Evolutionary conservation across 2,888 invertebrate genomes (phyloP).

Genomic region (Ichneumoninae sp.): DNA sequence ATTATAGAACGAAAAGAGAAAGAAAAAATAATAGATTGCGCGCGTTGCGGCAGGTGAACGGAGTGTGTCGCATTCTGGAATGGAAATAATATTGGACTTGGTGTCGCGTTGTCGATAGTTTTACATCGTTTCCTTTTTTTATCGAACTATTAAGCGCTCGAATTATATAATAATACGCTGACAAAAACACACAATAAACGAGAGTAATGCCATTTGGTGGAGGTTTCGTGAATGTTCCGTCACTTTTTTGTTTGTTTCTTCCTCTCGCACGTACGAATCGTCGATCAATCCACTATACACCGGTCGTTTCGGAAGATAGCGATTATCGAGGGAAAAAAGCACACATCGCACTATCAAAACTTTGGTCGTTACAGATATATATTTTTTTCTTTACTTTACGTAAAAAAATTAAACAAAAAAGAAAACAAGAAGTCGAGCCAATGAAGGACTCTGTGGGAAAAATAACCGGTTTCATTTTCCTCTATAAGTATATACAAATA

Average conservation of each 20-base stretch:
- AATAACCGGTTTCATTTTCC: constrained; percentile 10
- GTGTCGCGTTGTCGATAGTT: constrained; percentile 10
- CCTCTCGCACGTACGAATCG: neutral
- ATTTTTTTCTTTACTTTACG: constrained; percentile 14
- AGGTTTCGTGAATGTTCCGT: neutral
- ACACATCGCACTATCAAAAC: constrained; percentile 43
- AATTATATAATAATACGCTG: constrained; percentile 11
- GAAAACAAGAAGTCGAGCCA: constrained; percentile 7
- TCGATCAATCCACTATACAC: neutral
- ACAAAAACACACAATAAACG: constrained; percentile 5
- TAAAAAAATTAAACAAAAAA: constrained; percentile 24
- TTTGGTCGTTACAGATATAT: constrained; percentile 47
- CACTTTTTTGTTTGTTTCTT: neutral
- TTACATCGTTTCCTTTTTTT: constrained; percentile 1
- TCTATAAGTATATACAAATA: constrained; percentile 52
- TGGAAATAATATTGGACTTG: constrained; percentile 51
- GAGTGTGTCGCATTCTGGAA: constrained; percentile 50
- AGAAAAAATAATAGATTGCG: neutral
- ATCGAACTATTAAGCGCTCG: neutral
- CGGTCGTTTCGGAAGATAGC: constrained; percentile 24
- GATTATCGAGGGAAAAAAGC: constrained; percentile 22
- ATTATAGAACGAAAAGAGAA: constrained; percentile 2
- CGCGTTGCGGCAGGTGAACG: constrained; percentile 25
- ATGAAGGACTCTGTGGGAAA: constrained; percentile 16
- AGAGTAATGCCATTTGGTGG: constrained; percentile 12